Evolutionary conservation across 1,140 invertebrate genomes (phyloP).

Genomic region (Lordiphosa collinella): DNA sequence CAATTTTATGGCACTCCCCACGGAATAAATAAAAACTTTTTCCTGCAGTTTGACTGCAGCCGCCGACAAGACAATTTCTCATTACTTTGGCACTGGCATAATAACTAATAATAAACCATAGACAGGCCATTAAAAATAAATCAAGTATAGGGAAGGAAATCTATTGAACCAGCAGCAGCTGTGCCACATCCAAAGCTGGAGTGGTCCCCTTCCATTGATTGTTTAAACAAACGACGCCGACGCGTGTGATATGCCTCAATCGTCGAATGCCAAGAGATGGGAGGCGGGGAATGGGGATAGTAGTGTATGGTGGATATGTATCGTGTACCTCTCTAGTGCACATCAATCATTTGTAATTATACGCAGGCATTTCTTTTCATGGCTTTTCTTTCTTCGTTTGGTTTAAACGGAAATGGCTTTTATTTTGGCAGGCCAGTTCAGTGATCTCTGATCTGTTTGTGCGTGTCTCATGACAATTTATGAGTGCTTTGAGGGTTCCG

Average conservation of each 20-base stretch:
- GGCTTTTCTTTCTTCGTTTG: slow-evolving; percentile 12
- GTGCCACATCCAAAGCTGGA: slow-evolving; percentile 11
- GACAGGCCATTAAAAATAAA: slow-evolving; percentile 50
- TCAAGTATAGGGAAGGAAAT: slow-evolving; percentile 22
- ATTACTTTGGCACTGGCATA: slow-evolving; percentile 28
- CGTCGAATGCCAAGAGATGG: slow-evolving; percentile 35
- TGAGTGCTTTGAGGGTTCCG: slow-evolving; percentile 20
- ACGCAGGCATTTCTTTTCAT: slow-evolving; percentile 32
- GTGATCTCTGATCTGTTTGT: slow-evolving; percentile 45
- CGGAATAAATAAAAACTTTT: slow-evolving; percentile 10
- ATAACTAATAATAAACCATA: slow-evolving; percentile 51
- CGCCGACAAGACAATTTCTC: slow-evolving; percentile 19
- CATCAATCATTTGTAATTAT: slow-evolving; percentile 75
- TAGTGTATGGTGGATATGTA: background rate
- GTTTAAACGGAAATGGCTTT: slow-evolving; percentile 60
- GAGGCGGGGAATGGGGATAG: background rate
- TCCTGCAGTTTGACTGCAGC: slow-evolving; percentile 22
- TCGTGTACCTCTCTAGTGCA: slow-evolving; percentile 21
- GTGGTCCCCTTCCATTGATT: slow-evolving; percentile 20
- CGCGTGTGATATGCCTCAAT: slow-evolving; percentile 61
- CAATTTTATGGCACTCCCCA: background rate
- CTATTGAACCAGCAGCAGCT: slow-evolving; percentile 28
- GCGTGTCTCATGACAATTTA: slow-evolving; percentile 47
- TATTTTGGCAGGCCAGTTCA: slow-evolving; percentile 45
- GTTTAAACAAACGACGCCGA: slow-evolving; percentile 47